Evolutionary conservation across 2,888 invertebrate species (phyloP), one percentile per base, ranked within the genome.

Genomic region (Digitonthophagus gazella): DNA sequence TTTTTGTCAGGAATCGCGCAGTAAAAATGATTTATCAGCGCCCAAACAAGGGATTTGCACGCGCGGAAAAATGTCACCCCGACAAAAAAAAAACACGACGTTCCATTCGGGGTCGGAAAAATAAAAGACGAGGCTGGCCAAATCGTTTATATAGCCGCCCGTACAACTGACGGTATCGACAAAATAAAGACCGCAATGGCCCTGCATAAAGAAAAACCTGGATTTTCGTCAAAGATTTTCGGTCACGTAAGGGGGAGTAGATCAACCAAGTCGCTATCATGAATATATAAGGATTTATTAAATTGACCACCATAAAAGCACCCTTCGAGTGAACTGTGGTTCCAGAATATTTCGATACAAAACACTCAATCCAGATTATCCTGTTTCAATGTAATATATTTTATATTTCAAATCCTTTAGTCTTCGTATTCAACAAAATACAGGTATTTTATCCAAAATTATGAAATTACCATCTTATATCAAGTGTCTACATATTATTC

Each of bases 251-350:
- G 28, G 28, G 28, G 28, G 3, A 44, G 28, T 44, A 44, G 28
- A 44, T 44, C 28, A 44, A 44, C 28, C 2, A 44, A 44, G 28
- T 44, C 28, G 28, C 28, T 44, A 44, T 44, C 28, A 61, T 61
- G 61, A 61, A 61, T 61, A 61, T 61, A 19, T 61, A 16, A 61
- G 19, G 61, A 61, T 20, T 18, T 61, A 61, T 61, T 61, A 61
- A 61, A 61, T 61, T 61, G 61, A 19, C 28, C 28, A 44, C 28
- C 28, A 44, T 44, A 44, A 44, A 44, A 44, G 28, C 28, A 8
- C 28, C 28, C 28, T 44, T 44, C 28, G 11, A 11, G 6, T 44
- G 11, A 44, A 11, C 28, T 44, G 28, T 44, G 28, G 28, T 44
- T 44, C 28, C 8, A 44, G 28, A 44, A 44, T 44, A 44, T 11